Base-by-base conservation (phyloP, 2,888 invertebrate species). In the Cheilosia impressa region DNA sequence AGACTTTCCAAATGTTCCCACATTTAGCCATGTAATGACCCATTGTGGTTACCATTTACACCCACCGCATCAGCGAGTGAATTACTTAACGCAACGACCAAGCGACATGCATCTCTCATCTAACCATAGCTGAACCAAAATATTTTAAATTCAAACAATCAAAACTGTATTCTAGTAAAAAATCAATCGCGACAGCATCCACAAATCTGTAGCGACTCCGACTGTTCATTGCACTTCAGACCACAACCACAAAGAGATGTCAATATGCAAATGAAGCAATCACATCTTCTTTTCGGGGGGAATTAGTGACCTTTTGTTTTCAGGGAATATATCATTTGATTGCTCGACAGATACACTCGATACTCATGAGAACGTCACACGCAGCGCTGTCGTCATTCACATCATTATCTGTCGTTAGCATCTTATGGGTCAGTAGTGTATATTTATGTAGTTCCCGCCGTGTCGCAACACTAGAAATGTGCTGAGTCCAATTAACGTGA, bases 251-350 rank as follows among this genome's bases (percentile, higher is more conserved):
- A n/a, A 15, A 50, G 45, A 41, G 53, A 52, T 53, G 19, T 22
- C 22, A 41, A 31, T 68, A 76, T 76, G 76, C 60, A 68, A 76
- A 76, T 76, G 76, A 68, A 31, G 52, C 57, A 38, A 24, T 65
- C 38, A 60, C 58, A 22, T 24, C 10, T 60, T 27, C 45, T 65
- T 27, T 58, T 13, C 38, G 38, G 38, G 38, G 50, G 63, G 65
- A 72, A 79, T 79, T 79, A 72, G 66, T 65, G 58, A 50, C 52
- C 79, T 79, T 79, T 79, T 71, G 72, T 65, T 65, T 72, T 41
- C 57, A 38, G 13, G 65, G 72, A 66, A 65, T 72, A 72, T 72
- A 65, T 79, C 79, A 79, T 72, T 58, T 52, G 31, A 52, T 65
- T 66, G 60, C 58, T 79, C 58, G 10, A 66, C 55, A 38, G 71